phyloP scores from a whole-genome alignment of 2,888 invertebrate genomes.

The Formica aserva region DNA sequence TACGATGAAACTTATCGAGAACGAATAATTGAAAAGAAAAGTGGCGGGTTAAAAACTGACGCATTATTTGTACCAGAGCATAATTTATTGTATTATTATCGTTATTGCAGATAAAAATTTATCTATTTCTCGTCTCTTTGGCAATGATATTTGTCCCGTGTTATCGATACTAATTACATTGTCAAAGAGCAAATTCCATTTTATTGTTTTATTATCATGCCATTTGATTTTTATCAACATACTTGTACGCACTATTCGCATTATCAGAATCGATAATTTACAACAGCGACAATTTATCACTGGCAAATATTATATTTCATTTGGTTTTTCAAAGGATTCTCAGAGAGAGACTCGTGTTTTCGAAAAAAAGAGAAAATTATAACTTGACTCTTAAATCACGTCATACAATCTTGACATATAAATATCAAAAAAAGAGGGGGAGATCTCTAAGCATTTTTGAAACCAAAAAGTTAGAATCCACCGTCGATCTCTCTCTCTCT shows the following conservation, averaged over 20 bases:
- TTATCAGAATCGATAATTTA: background rate
- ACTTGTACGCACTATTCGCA: too few relatives aligned
- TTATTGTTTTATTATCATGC: background rate
- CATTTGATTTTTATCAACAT: background rate
- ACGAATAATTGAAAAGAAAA: background rate
- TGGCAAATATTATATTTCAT: background rate
- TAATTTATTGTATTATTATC: background rate
- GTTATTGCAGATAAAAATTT: background rate
- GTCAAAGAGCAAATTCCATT: background rate
- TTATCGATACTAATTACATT: background rate
- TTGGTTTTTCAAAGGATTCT: background rate
- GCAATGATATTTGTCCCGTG: background rate
- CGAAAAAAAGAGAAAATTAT: background rate
- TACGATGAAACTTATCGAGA: background rate
- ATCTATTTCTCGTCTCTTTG: background rate
- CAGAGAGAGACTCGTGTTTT: background rate
- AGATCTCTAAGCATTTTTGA: background rate
- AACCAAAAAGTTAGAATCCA: background rate
- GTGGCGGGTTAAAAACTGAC: background rate
- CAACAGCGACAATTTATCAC: background rate
- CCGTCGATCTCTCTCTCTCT: too few relatives aligned
- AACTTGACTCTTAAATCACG: background rate
- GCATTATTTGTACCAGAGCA: background rate
- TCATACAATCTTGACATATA: background rate
- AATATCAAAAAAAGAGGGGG: background rate